Conservation (phyloP, 2,888 invertebrate species). For the Drosophila seclusa region DNA sequence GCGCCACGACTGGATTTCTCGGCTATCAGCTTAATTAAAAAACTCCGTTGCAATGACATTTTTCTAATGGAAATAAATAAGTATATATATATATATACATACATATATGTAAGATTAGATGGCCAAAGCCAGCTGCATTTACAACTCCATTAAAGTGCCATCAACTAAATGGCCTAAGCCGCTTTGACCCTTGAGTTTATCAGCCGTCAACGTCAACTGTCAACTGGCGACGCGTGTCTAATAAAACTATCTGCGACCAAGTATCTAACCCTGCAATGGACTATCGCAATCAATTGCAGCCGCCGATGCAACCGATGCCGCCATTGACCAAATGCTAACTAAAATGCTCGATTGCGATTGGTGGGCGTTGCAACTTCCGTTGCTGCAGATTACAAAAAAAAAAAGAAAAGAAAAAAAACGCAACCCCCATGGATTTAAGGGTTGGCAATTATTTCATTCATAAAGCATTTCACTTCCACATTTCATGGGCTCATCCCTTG, state of each 20-base stretch:
- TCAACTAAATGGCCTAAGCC: slow-evolving; percentile 49
- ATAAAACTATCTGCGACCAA: slow-evolving; percentile 66
- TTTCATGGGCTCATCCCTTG: slow-evolving; percentile 51
- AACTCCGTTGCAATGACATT: slow-evolving; percentile 9
- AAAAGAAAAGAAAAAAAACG: neutral
- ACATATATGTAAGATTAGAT: slow-evolving; percentile 31
- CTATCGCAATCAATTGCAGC: slow-evolving; percentile 60
- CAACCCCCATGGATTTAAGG: slow-evolving; percentile 53
- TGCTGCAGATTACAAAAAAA: slow-evolving; percentile 42
- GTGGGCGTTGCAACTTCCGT: slow-evolving; percentile 48
- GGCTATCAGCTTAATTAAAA: slow-evolving; percentile 25
- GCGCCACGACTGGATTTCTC: slow-evolving; percentile 16
- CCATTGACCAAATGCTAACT: slow-evolving; percentile 72
- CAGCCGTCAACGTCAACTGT: slow-evolving; percentile 51
- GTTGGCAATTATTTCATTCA: slow-evolving; percentile 65
- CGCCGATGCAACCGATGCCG: slow-evolving; percentile 44
- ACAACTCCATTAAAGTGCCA: slow-evolving; percentile 71
- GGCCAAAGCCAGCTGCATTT: slow-evolving; percentile 57
- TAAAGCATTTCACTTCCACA: slow-evolving; percentile 55
- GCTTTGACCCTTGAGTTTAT: slow-evolving; percentile 55
- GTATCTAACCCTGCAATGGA: slow-evolving; percentile 42
- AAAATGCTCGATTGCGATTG: slow-evolving; percentile 55
- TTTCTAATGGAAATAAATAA: neutral
- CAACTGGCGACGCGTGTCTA: slow-evolving; percentile 75
- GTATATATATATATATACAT: neutral